Evolutionary conservation across 2,888 invertebrate species (phyloP), one percentile per base, ranked within the genome.

Genomic region (Xylota sylvarum): DNA sequence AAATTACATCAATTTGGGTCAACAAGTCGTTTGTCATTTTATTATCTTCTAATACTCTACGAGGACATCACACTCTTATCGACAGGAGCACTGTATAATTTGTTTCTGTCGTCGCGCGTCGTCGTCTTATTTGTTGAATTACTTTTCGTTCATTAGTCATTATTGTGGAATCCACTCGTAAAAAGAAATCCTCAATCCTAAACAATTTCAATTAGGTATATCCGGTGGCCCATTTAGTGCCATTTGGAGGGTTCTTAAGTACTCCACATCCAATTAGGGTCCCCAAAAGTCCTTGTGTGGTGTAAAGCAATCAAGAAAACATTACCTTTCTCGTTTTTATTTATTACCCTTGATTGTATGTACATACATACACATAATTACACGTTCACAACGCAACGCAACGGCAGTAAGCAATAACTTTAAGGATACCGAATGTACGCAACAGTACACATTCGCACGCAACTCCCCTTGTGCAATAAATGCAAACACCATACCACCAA

Each of bases 221-320:
- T 46, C 17, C 27, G 3, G 1, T 56, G 27, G 10, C 43, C 55
- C 55, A 30, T 43, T 56, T 56, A 12, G 19, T 43, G 14, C 9
- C 55, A 37, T 12, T 58, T 58, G 17, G 17, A n/a, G 35, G 4
- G 12, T 4, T 9, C 4, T 27, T 30, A 52, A 27, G 4, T 27
- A 10, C 4, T 17, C 5, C 23, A 10, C 48, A 9, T 14, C 27
- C 23, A 43, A 43, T 43, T 62, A 40, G 14, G 1, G 23, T 23
- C 17, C 7, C 30, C 30, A 69, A 69, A 17, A 12, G 46, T 58
- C 58, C 35, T 72, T 72, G 58, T 10, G 58, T 10, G 58, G 19
- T 72, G n/a, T 58, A 46, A 40, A 46, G 46, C 58, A 58, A 48
- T 58, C 58, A 58, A 72, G 58, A 35, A 32, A 58, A 72, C 58